Percentiles rank a stretch among this genome's conserved stretches.
These are phyloP conservation scores for Erythrocebus patas DNA, from an alignment of 2,113 vertebrate genomes.

Conservation along the genomic window DNA sequence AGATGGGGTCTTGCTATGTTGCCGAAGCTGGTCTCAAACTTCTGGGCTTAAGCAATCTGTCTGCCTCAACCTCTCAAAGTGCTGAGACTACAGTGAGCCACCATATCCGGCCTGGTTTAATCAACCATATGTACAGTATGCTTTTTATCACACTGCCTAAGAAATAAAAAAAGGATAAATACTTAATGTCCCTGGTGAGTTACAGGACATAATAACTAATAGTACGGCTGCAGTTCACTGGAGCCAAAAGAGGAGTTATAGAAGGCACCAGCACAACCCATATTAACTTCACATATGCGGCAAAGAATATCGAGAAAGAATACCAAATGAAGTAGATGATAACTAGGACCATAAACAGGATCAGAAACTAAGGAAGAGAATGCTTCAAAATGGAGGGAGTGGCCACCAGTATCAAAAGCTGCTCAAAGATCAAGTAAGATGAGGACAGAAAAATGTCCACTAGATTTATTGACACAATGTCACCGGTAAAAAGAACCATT, in stretches of 20 bases:
- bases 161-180: constrained; percentile 25
- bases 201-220: background rate
- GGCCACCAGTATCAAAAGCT: background rate
- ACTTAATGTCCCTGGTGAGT: background rate
- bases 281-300: background rate
- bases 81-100: too few species aligned
- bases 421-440: background rate
- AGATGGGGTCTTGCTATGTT: too few species aligned
- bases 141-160: background rate
- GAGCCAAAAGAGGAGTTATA: background rate
- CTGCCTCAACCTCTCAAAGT: too few species aligned
- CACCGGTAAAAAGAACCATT: background rate
- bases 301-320: background rate
- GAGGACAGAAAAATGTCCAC: background rate
- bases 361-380: background rate
- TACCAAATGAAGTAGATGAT: background rate
- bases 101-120: background rate
- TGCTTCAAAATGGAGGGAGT: background rate
- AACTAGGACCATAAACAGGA: background rate
- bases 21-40: too few species aligned
- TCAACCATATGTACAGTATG: background rate
- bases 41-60: too few species aligned
- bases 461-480: background rate
- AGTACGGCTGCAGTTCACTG: background rate
- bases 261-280: background rate